Evolutionary conservation across 2,888 invertebrate species (phyloP).

Genomic region (Cryptus viduatorius): DNA sequence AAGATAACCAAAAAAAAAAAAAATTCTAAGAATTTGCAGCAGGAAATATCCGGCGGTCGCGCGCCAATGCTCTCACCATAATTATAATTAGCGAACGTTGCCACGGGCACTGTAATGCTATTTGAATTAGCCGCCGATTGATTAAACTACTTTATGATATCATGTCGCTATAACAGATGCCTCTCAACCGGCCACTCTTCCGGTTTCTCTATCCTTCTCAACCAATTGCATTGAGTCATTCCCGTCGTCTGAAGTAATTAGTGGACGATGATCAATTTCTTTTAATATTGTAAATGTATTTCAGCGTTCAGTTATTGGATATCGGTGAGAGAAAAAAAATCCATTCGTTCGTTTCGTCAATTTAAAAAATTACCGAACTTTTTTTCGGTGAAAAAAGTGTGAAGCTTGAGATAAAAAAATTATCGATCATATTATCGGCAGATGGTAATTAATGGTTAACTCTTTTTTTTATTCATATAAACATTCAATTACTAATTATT

Average conservation of each 20-base stretch:
- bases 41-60: background rate
- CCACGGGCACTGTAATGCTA: conserved; percentile 26
- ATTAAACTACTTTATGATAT: conserved; percentile 45
- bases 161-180: conserved; percentile 27
- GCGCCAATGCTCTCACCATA: conserved; percentile 31
- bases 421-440: no score
- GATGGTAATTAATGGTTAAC: no score
- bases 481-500: no score
- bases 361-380: background rate
- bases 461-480: no score
- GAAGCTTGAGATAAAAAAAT: background rate
- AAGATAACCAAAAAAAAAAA: background rate
- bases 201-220: conserved; percentile 19
- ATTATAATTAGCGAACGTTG: conserved; percentile 45
- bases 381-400: background rate
- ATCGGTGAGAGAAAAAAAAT: background rate
- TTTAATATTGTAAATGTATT: background rate
- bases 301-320: background rate
- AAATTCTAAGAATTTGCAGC: background rate
- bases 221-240: conserved; percentile 30
- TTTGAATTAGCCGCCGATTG: conserved; percentile 48
- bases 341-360: background rate
- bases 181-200: background rate
- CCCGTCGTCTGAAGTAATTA: conserved; percentile 7
- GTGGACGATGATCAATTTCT: background rate